Evolutionary conservation across 1,140 invertebrate genomes (phyloP).

Genomic region (Euura saliciscinereae): DNA sequence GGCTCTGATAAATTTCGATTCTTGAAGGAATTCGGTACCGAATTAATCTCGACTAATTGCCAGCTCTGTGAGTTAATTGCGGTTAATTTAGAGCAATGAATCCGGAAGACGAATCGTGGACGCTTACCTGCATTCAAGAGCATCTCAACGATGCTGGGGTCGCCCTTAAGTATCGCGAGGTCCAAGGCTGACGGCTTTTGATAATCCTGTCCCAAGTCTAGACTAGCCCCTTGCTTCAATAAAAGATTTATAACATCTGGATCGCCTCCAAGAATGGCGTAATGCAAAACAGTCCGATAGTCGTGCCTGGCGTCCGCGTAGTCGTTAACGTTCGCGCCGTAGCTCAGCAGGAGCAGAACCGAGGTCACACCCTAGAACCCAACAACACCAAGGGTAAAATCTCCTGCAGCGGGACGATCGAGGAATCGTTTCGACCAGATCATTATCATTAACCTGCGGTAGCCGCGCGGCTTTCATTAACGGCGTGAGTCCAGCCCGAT

Average conservation of each 20-base stretch:
- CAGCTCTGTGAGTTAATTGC: no score
- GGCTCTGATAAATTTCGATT: no score
- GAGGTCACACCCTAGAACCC: slow-evolving; percentile 73
- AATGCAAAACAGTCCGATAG: slow-evolving; percentile 83
- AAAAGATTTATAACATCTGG: slow-evolving; percentile 79
- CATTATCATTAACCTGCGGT: slow-evolving; percentile 64
- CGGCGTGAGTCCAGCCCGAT: slow-evolving; percentile 82
- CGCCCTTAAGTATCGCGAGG: slow-evolving; percentile 82
- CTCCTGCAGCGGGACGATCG: not conserved
- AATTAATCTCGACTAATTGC: no score
- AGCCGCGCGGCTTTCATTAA: slow-evolving; percentile 86
- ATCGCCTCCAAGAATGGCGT: slow-evolving; percentile 84
- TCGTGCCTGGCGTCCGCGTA: slow-evolving; percentile 82
- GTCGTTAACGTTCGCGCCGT: slow-evolving; percentile 83
- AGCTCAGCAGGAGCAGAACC: slow-evolving; percentile 76
- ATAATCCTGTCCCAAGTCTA: slow-evolving; percentile 68
- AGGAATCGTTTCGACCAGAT: not conserved
- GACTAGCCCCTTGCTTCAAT: slow-evolving; percentile 78
- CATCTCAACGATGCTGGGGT: slow-evolving; percentile 73
- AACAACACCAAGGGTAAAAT: not conserved
- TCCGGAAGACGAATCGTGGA: not conserved
- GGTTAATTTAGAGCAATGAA: not conserved
- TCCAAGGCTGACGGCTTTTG: slow-evolving; percentile 85
- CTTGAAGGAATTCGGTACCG: no score
- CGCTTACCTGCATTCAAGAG: slow-evolving; percentile 71